A percentile compares a stretch with the other conserved stretches of the same genome.
Evolutionary conservation across 1,140 invertebrate species (phyloP).

Genomic region (Chymomyza costata): DNA sequence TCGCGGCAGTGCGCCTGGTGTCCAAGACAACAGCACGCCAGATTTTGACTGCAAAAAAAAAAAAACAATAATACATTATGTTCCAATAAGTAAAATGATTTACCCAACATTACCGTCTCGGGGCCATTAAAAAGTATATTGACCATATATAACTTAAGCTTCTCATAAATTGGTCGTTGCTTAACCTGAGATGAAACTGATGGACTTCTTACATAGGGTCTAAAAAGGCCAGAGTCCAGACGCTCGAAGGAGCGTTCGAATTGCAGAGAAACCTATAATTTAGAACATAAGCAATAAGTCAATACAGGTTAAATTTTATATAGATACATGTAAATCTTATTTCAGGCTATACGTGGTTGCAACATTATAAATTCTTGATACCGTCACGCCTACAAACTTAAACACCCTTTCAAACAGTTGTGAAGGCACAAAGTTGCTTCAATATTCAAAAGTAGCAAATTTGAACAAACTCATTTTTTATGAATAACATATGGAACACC

Average conservation of each 20-base stretch:
- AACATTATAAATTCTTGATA: too few relatives aligned
- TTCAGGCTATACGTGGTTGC: too few relatives aligned
- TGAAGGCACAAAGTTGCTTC: too few relatives aligned
- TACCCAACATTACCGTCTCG: constrained; percentile 6
- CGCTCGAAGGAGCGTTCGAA: constrained; percentile 49
- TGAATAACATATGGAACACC: too few relatives aligned
- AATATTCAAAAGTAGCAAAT: too few relatives aligned
- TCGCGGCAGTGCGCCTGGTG: constrained; percentile 45
- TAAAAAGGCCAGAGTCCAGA: constrained; percentile 32
- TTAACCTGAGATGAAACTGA: not conserved
- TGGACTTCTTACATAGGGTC: constrained; percentile 38
- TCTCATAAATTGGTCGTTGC: constrained; percentile 38
- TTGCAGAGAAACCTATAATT: constrained; percentile 40
- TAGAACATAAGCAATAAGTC: too few relatives aligned
- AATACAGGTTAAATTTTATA: too few relatives aligned
- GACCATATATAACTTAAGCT: constrained; percentile 36
- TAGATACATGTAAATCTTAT: too few relatives aligned
- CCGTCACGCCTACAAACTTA: too few relatives aligned
- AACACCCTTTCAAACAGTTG: too few relatives aligned
- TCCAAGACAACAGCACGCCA: constrained; percentile 60
- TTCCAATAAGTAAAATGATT: too few relatives aligned
- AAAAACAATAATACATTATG: not conserved
- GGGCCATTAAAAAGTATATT: constrained; percentile 36
- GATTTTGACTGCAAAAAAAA: constrained; percentile 15
- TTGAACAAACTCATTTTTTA: too few relatives aligned